These are phyloP conservation scores for Drosophila longiperda DNA, from an alignment of 2,888 invertebrate species.

Conservation along the genomic window DNA sequence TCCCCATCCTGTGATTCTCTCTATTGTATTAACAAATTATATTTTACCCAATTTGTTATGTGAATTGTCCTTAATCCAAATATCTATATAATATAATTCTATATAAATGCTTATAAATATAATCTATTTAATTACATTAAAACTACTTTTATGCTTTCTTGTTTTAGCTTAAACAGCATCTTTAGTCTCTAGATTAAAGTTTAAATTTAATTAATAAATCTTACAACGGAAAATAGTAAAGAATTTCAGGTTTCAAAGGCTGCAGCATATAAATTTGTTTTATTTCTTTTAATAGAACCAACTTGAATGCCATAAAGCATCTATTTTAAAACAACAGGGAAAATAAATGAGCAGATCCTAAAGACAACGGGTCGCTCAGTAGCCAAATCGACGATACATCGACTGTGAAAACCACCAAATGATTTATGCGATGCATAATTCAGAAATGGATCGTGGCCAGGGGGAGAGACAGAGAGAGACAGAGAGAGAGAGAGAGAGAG, in stretches of 20 bases:
- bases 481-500: conserved; percentile 5
- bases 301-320: conserved; percentile 9
- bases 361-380: conserved; percentile 23
- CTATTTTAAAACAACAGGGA: conserved; percentile 16
- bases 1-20: neutral
- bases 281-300: conserved; percentile 10
- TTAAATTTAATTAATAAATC: neutral
- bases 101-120: neutral
- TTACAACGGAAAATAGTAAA: neutral
- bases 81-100: too few relatives aligned
- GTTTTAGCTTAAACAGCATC: neutral
- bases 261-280: neutral
- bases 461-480: conserved; percentile 20
- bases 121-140: neutral
- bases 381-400: conserved; percentile 41
- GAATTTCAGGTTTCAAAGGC: neutral
- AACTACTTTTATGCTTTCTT: neutral
- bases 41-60: neutral
- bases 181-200: neutral
- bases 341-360: neutral
- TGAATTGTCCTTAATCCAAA: too few relatives aligned
- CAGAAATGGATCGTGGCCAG: conserved; percentile 24
- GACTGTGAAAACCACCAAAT: conserved; percentile 77
- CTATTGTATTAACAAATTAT: neutral
- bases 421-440: conserved; percentile 82